phyloP scores from a whole-genome alignment of 2,888 invertebrate genomes.

The Acrocyrtus sp. region DNA sequence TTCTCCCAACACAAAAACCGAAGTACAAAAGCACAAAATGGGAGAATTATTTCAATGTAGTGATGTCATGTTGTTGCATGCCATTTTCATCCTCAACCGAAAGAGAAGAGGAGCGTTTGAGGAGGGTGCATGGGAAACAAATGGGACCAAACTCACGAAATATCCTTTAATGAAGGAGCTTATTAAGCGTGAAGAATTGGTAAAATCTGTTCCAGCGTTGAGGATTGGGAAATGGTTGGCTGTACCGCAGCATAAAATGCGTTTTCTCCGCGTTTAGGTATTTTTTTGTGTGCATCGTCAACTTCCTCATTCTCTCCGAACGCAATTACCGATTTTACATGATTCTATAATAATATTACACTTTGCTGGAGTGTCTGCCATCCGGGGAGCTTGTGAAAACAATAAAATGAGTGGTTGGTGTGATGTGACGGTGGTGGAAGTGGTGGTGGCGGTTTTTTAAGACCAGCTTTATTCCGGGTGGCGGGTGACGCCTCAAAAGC shows the following conservation, averaged over 20 bases:
- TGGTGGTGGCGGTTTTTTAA: neutral
- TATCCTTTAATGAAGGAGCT: slow-evolving; percentile 58
- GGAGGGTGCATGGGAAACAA: no score
- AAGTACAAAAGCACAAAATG: slow-evolving; percentile 15
- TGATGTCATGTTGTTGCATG: slow-evolving; percentile 34
- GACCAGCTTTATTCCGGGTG: neutral
- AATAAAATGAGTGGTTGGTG: neutral
- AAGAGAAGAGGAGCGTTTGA: neutral
- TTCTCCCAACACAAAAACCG: slow-evolving; percentile 8
- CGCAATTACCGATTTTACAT: slow-evolving; percentile 38
- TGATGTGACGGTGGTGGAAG: neutral
- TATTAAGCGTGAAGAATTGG: slow-evolving; percentile 57
- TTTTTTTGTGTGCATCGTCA: no score
- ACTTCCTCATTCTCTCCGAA: neutral
- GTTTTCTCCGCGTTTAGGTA: neutral
- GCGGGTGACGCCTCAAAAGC: neutral
- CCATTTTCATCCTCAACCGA: neutral
- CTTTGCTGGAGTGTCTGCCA: no score
- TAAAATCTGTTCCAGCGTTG: slow-evolving; percentile 53
- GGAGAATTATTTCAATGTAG: slow-evolving; percentile 49
- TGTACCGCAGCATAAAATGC: neutral
- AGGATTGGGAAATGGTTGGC: neutral
- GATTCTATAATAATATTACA: slow-evolving; percentile 13
- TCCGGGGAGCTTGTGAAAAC: neutral
- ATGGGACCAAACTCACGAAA: slow-evolving; percentile 11